Evolutionary conservation across 2,797 vertebrate species (phyloP), one percentile per base, ranked within the genome.

Genomic region (Trematomus bernacchii): DNA sequence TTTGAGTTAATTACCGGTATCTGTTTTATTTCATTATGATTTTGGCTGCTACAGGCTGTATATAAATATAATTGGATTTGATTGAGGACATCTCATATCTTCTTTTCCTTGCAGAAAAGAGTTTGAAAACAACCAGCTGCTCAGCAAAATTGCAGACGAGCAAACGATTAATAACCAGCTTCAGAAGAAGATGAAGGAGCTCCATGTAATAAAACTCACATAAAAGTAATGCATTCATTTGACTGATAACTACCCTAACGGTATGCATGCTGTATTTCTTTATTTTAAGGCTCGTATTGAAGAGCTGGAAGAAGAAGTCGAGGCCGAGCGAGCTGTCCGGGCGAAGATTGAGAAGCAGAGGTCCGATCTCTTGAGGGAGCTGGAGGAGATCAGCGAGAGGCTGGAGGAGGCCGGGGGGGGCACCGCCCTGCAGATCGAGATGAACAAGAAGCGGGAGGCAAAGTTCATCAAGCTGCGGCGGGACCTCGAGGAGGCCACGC

Each of bases 351-450:
- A 96, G 90, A 97, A 97, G 91, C 96, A 96, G 66, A 85, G 93
- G 0, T 84, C 73, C 0, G 96, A 97, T 27, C 92, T 96, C 1
- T 73, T 93, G 0, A 70, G 95, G 63, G 97, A 98, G 73, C 92
- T 97, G 0, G 96, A 97, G 82, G 96, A 97, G 92, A 95, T 97
- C 93, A 96, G 95, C 0, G 95, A 94, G 85, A 89, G 90, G 13
- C 92, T 97, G 68, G 96, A 97, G 19, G 96, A 96, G 84, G 95
- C 96, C 5, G 92, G 96, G 0, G 97, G 96, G 0, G 96, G 95
- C 0, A 95, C 95, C 0, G 71, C 95, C 0, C 93, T 84, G 48
- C 95, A 96, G 91, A 47, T 94, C 0, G 95, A 96, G 90, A 81
- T 95, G 89, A 96, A 94, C 93, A 97, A 97, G 94, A 97, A 97